phyloP scores from a whole-genome alignment of 2,797 vertebrate species.

The Mergus octosetaceus region DNA sequence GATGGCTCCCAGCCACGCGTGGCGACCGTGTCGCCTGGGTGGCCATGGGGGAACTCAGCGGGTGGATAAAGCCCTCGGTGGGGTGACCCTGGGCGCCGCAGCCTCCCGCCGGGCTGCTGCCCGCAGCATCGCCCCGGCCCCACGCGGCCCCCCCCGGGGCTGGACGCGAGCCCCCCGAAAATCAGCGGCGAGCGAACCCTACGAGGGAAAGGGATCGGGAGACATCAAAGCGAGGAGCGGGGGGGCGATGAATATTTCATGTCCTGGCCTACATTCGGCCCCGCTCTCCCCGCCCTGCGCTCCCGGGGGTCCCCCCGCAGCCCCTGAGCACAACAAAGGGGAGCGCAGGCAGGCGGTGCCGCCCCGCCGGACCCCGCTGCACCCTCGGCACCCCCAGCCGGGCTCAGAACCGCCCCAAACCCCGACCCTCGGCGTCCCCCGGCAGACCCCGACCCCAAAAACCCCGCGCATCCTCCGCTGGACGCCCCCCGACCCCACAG shows the following conservation, averaged over 20 bases:
- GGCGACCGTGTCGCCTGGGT: not conserved
- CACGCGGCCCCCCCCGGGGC: not conserved
- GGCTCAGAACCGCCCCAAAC: not conserved
- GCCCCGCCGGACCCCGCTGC: not conserved
- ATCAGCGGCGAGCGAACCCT: not conserved
- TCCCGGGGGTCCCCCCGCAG: constrained; percentile 56
- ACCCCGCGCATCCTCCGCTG: not conserved
- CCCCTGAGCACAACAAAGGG: constrained; percentile 67
- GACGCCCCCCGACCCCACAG: not conserved
- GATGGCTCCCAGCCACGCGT: not conserved
- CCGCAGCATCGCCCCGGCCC: accelerated
- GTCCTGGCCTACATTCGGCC: constrained; percentile 68
- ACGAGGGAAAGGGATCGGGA: constrained; percentile 13
- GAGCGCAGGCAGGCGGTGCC: constrained; percentile 26
- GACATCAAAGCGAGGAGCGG: constrained; percentile 58
- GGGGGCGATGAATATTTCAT: constrained; percentile 71
- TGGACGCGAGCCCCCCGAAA: not conserved
- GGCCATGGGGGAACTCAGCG: not conserved
- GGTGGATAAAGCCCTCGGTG: not conserved
- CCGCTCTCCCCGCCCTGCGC: constrained; percentile 25
- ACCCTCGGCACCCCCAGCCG: not conserved
- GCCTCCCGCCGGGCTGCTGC: not conserved
- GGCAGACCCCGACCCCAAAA: not conserved
- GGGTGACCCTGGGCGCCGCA: not conserved
- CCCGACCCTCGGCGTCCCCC: not conserved